Percentiles rank a stretch among this genome's conserved stretches.
Conservation (phyloP, 1,140 invertebrate genomes). For the Zaprionus nigranus region DNA sequence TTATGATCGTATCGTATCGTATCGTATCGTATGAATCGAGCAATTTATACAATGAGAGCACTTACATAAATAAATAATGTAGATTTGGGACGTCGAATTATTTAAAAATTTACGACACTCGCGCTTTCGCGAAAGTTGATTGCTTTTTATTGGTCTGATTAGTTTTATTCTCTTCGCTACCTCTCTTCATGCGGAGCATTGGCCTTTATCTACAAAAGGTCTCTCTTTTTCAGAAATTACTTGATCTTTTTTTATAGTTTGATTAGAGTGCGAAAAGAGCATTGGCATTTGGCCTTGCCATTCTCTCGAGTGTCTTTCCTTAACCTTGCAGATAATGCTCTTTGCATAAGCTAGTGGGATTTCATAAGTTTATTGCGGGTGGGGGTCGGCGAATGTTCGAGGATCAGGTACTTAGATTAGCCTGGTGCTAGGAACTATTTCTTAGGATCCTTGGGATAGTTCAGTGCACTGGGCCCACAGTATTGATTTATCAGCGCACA, state of each 20-base stretch:
- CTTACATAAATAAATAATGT: background rate
- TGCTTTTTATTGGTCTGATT: constrained; percentile 12
- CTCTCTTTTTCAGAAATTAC: constrained; percentile 7
- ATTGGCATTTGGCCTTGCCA: constrained; percentile 32
- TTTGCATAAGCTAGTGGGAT: background rate
- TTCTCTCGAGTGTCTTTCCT: constrained; percentile 23
- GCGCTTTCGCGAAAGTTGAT: background rate
- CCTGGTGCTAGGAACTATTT: background rate
- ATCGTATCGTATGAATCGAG: too few relatives aligned
- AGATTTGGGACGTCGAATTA: background rate
- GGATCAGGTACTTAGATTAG: background rate
- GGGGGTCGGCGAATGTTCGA: too few relatives aligned
- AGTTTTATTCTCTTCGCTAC: background rate
- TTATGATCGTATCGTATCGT: too few relatives aligned
- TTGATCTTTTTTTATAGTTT: constrained; percentile 2
- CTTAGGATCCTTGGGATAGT: constrained; percentile 23
- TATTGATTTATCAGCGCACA: constrained; percentile 30
- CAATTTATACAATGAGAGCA: too few relatives aligned
- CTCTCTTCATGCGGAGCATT: constrained; percentile 18
- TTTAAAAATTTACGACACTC: background rate
- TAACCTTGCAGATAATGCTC: constrained; percentile 27
- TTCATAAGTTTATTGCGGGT: constrained; percentile 9
- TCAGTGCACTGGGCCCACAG: constrained; percentile 13
- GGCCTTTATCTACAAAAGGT: constrained; percentile 21
- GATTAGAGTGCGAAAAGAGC: constrained; percentile 28